These are phyloP conservation scores for Halcyon senegalensis DNA, from an alignment of 2,113 vertebrate genomes.

Conservation along the genomic window DNA sequence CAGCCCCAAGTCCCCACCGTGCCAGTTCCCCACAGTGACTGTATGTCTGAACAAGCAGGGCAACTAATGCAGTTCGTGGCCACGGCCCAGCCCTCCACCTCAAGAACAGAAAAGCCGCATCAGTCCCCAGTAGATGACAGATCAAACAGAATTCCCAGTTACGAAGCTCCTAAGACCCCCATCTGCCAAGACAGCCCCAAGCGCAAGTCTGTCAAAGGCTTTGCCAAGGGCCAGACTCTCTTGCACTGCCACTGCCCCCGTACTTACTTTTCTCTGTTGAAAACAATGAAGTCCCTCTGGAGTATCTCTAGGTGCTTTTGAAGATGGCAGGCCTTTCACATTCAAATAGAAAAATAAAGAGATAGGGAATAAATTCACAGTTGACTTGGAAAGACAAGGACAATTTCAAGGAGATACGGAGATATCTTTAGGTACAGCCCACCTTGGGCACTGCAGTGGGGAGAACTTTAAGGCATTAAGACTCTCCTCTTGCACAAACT, in stretches of 20 bases:
- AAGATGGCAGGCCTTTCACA: constrained; percentile 83
- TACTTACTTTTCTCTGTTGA: constrained; percentile 98
- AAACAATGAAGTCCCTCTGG: constrained; percentile 94
- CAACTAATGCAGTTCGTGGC: rapidly evolving
- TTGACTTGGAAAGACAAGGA: neutral
- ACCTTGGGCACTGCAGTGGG: neutral
- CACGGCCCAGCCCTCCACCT: neutral
- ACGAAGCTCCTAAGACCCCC: neutral
- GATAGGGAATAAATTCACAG: neutral
- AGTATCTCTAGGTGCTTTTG: constrained; percentile 91
- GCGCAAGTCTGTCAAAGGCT: neutral
- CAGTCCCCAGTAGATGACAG: neutral
- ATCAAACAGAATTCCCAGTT: neutral
- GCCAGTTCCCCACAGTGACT: neutral
- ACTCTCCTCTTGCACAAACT: neutral
- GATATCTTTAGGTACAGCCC: neutral
- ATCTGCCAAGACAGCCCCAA: neutral
- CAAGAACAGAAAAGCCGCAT: rapidly evolving
- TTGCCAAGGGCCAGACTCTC: neutral
- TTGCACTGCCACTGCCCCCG: neutral
- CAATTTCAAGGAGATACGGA: neutral
- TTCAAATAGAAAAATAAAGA: neutral
- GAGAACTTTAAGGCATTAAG: neutral
- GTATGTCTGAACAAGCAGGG: rapidly evolving
- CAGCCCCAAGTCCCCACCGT: neutral